Conservation (phyloP, 2,113 vertebrate species). For the Crocuta crocuta region DNA sequence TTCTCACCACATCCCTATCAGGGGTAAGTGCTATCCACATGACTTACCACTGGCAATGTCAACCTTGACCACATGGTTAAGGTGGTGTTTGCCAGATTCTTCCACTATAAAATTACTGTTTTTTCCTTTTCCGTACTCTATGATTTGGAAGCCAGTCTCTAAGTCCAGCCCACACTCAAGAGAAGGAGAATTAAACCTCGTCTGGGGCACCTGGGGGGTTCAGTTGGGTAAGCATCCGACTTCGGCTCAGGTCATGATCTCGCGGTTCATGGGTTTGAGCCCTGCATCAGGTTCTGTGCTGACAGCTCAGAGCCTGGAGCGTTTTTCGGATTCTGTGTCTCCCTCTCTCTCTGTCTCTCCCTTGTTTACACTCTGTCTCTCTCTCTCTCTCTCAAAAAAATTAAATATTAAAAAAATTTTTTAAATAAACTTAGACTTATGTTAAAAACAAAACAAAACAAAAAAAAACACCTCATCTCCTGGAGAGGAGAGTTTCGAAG, state of each 20-base stretch:
- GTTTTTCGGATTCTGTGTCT: too few species aligned
- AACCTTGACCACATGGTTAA: not conserved
- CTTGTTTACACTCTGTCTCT: too few species aligned
- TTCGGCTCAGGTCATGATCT: too few species aligned
- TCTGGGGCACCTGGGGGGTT: not conserved
- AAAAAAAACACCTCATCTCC: not conserved
- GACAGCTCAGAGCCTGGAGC: too few species aligned
- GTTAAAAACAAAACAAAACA: too few species aligned
- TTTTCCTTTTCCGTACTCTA: not conserved
- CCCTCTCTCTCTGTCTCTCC: too few species aligned
- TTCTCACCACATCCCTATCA: not conserved
- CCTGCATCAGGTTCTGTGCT: too few species aligned
- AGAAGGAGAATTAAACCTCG: not conserved
- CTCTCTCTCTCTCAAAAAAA: too few species aligned
- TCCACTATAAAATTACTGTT: not conserved
- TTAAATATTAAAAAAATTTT: too few species aligned
- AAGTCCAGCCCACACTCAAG: not conserved
- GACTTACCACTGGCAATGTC: not conserved
- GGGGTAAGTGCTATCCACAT: not conserved
- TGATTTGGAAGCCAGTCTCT: not conserved
- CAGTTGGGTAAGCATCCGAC: too few species aligned
- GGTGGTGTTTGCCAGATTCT: not conserved
- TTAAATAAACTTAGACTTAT: too few species aligned
- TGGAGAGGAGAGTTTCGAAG: not conserved
- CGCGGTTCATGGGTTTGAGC: too few species aligned